phyloP scores from a whole-genome alignment of 2,113 vertebrate species.

The Tonatia bakeri region DNA sequence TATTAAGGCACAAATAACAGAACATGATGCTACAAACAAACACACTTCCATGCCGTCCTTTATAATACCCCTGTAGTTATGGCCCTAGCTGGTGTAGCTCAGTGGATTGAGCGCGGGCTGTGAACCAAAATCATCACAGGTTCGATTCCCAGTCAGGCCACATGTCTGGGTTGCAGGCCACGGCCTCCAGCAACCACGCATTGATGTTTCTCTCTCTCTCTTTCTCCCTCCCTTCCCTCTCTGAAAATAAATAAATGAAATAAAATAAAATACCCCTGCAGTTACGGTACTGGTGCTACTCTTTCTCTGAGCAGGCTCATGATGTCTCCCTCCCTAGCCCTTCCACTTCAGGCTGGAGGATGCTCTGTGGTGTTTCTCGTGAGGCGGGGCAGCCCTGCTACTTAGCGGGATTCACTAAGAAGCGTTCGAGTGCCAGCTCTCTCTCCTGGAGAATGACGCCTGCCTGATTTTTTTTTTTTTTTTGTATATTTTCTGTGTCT shows the following conservation, averaged over 20 bases:
- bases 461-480: neutral
- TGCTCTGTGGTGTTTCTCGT: no score
- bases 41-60: fast-evolving
- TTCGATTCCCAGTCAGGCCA: no score
- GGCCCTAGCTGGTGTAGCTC: no score
- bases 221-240: no score
- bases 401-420: neutral
- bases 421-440: neutral
- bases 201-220: no score
- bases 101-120: no score
- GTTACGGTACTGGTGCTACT: neutral
- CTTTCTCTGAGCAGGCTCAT: neutral
- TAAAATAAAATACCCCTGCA: fast-evolving
- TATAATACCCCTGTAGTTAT: fast-evolving
- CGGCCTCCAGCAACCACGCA: no score
- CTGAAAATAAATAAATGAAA: no score
- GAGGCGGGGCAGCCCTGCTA: neutral
- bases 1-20: neutral
- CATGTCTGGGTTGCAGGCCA: no score
- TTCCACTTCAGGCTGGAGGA: neutral
- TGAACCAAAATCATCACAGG: no score
- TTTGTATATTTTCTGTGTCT: neutral
- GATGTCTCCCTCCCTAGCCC: neutral
- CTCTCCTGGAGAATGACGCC: neutral
- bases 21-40: neutral